These are phyloP conservation scores for Atopsyche davidsoni DNA, from an alignment of 1,140 invertebrate species.

Conservation along the genomic window DNA sequence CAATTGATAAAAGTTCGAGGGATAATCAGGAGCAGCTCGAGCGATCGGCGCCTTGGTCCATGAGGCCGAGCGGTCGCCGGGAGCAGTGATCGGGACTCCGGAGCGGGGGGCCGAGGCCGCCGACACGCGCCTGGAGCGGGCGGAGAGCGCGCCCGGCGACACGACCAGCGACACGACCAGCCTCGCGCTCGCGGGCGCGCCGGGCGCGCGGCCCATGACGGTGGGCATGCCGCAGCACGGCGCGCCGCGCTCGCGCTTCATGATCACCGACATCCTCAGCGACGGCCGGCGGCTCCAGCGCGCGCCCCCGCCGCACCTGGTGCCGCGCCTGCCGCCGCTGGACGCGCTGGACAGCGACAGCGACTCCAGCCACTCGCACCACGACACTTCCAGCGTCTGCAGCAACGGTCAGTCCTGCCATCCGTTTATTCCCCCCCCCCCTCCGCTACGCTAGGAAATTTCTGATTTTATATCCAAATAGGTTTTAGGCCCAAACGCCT, in stretches of 20 bases:
- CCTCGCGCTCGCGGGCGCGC: slow-evolving; percentile 5
- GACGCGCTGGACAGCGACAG: slow-evolving; percentile 21
- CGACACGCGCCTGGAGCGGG: slow-evolving; percentile 2
- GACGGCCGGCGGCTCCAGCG: slow-evolving; percentile 44
- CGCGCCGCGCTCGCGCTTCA: slow-evolving; percentile 63
- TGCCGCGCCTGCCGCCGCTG: slow-evolving; percentile 11
- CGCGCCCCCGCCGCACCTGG: slow-evolving; percentile 41
- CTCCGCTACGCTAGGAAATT: no score
- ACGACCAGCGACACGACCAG: slow-evolving; percentile 8
- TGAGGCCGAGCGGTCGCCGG: slow-evolving; percentile 9
- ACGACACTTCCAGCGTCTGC: slow-evolving; percentile 28
- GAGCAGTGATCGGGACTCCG: neutral
- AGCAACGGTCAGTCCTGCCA: slow-evolving; percentile 23
- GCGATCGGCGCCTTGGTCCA: neutral
- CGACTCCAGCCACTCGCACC: slow-evolving; percentile 26
- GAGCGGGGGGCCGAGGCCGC: slow-evolving; percentile 14
- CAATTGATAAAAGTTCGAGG: no score
- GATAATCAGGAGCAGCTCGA: neutral
- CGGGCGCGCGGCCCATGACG: no score
- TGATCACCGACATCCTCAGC: slow-evolving; percentile 73
- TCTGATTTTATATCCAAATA: no score
- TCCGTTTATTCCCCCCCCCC: neutral
- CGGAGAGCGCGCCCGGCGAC: slow-evolving; percentile 8
- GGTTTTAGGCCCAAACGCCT: no score
- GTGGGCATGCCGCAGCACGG: slow-evolving; percentile 29